These are phyloP conservation scores for Scelioninae gen. 2 DNA, from an alignment of 2,888 invertebrate genomes.

Conservation along the genomic window DNA sequence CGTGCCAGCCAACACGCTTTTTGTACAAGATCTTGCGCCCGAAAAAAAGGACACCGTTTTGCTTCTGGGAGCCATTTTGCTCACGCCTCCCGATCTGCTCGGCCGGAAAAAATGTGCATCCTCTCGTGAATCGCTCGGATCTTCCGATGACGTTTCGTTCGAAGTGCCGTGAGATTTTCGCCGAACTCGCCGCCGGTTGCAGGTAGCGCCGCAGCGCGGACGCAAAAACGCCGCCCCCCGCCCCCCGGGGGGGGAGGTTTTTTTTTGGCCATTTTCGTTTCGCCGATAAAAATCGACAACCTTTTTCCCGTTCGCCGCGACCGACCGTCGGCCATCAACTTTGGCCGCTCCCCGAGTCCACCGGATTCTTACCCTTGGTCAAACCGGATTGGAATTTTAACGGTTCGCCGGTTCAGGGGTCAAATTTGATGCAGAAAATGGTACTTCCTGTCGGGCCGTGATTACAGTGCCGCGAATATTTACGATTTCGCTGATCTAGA, in stretches of 20 bases:
- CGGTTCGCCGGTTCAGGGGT: slow-evolving; percentile 32
- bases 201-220: no score
- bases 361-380: background rate
- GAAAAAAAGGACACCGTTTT: slow-evolving; percentile 49
- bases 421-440: slow-evolving; percentile 24
- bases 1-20: slow-evolving; percentile 52
- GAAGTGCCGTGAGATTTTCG: slow-evolving; percentile 13
- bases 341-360: no score
- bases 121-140: slow-evolving; percentile 36
- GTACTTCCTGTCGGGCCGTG: no score
- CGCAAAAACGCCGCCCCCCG: no score
- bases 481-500: slow-evolving; percentile 33
- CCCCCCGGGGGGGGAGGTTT: no score
- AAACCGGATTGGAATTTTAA: slow-evolving; percentile 17
- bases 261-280: no score
- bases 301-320: no score
- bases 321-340: no score
- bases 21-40: slow-evolving; percentile 47
- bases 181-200: no score
- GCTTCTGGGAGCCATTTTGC: slow-evolving; percentile 51
- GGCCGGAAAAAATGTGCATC: slow-evolving; percentile 41
- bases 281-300: no score
- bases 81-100: slow-evolving; percentile 35
- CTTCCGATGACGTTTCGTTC: slow-evolving; percentile 9
- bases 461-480: no score